Evolutionary conservation across 2,888 invertebrate species (phyloP).

Genomic region (Latrodectus hesperus): DNA sequence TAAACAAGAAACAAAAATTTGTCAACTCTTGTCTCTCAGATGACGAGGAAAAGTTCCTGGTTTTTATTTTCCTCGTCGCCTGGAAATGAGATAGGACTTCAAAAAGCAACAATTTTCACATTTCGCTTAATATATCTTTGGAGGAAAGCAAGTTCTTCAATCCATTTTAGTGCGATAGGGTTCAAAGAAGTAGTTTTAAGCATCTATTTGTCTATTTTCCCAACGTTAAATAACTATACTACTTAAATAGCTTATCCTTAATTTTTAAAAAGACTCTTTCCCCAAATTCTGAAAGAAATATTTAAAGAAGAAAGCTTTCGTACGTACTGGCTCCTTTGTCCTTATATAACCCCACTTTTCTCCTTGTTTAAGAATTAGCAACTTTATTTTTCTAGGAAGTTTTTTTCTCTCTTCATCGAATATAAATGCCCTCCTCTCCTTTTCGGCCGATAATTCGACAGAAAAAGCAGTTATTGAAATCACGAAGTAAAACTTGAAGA

Average conservation of each 20-base stretch:
- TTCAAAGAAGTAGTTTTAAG: conserved; percentile 58
- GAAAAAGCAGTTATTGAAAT: conserved; percentile 66
- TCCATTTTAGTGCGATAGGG: conserved; percentile 36
- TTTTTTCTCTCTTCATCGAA: conserved; percentile 4
- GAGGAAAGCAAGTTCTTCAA: conserved; percentile 47
- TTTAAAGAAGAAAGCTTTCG: conserved; percentile 49
- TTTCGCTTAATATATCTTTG: conserved; percentile 47
- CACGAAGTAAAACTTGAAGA: conserved; percentile 66
- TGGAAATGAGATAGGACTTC: conserved; percentile 64
- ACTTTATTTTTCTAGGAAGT: conserved; percentile 60
- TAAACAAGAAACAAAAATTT: conserved; percentile 53
- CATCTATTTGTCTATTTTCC: conserved; percentile 37
- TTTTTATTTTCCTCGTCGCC: conserved; percentile 54
- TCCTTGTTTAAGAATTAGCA: conserved; percentile 68
- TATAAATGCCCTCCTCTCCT: conserved; percentile 43
- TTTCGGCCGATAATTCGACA: conserved; percentile 30
- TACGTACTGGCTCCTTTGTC: conserved; percentile 49
- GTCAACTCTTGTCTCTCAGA: conserved; percentile 57
- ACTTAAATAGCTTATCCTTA: conserved; percentile 65
- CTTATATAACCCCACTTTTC: conserved; percentile 59
- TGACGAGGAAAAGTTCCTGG: conserved; percentile 17
- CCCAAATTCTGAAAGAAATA: conserved; percentile 39
- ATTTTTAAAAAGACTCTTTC: conserved; percentile 64
- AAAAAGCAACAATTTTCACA: conserved; percentile 63
- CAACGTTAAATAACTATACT: conserved; percentile 64